These are phyloP conservation scores for Hydrophis major DNA, from an alignment of 2,797 vertebrate genomes.

Conservation along the genomic window DNA sequence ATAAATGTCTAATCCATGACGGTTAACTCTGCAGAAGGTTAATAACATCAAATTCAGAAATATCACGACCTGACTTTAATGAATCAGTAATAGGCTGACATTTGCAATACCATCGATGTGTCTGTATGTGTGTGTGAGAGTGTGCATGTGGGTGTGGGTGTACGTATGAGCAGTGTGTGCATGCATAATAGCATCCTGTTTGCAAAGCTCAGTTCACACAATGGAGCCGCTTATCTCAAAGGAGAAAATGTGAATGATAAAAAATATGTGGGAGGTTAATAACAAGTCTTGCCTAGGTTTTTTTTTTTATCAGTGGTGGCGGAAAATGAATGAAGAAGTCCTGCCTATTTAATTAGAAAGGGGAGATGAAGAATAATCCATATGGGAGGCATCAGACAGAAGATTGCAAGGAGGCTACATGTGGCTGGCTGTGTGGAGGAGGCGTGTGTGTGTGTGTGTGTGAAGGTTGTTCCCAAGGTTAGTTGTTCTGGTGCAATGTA, in stretches of 20 bases:
- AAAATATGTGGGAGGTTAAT: constrained; percentile 71
- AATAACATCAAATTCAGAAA: constrained; percentile 75
- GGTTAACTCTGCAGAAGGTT: constrained; percentile 71
- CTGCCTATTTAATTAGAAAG: constrained; percentile 73
- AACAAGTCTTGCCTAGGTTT: constrained; percentile 61
- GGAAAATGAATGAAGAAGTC: constrained; percentile 74
- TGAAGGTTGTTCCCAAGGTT: constrained; percentile 77
- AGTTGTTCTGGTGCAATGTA: constrained; percentile 58
- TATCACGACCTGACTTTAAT: constrained; percentile 74
- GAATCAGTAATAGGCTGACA: constrained; percentile 72
- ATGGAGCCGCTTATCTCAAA: constrained; percentile 67
- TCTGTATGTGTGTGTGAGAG: not conserved
- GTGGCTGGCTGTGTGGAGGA: too few species aligned
- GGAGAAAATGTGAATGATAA: constrained; percentile 69
- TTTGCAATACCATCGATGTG: constrained; percentile 60
- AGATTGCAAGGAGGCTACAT: constrained; percentile 32
- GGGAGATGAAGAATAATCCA: constrained; percentile 58
- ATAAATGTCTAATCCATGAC: constrained; percentile 57
- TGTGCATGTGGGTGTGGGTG: not conserved
- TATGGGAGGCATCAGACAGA: constrained; percentile 67
- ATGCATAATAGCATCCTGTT: constrained; percentile 63
- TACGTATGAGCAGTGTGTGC: not conserved
- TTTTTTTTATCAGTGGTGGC: constrained; percentile 65
- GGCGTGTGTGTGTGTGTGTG: constrained; percentile 16
- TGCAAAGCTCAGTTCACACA: constrained; percentile 67